Evolutionary conservation across 1,140 invertebrate species (phyloP).

Genomic region (Plectrocnemia conspersa): DNA sequence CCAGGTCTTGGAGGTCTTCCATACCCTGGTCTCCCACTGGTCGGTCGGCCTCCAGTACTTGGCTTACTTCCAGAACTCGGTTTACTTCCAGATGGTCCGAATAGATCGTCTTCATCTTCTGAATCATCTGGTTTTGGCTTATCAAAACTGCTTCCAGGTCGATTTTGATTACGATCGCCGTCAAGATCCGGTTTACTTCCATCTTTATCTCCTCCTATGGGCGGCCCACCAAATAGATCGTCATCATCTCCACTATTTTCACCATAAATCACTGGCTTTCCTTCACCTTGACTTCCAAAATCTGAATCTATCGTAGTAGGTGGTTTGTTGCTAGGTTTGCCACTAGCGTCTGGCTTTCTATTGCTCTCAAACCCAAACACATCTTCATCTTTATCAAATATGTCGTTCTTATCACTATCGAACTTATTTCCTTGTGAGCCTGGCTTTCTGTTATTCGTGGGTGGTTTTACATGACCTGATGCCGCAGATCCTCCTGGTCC

Average conservation of each 20-base stretch:
- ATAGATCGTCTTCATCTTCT: constrained; percentile 23
- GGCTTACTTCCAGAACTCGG: constrained; percentile 12
- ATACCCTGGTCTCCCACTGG: constrained; percentile 9
- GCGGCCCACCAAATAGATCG: constrained; percentile 24
- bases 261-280: constrained; percentile 38
- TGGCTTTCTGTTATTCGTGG: constrained; percentile 32
- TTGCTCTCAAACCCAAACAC: constrained; percentile 16
- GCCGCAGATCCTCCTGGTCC: constrained; percentile 50
- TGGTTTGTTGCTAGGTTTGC: constrained; percentile 15
- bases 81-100: constrained; percentile 8
- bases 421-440: constrained; percentile 41
- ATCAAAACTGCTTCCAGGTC: constrained; percentile 4
- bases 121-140: constrained; percentile 1
- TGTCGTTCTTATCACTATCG: constrained; percentile 30
- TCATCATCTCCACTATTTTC: constrained; percentile 29
- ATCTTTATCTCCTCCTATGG: constrained; percentile 5
- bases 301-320: constrained; percentile 22
- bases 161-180: constrained; percentile 3
- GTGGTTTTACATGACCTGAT: constrained; percentile 50
- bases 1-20: background rate
- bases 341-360: constrained; percentile 6
- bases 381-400: constrained; percentile 31
- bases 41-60: background rate
- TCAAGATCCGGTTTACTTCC: background rate
- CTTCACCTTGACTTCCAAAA: constrained; percentile 20